A percentile compares a stretch with the other conserved stretches of the same genome.
These are phyloP conservation scores for Heptranchias perlo DNA, from an alignment of 2,113 vertebrate species.

Conservation along the genomic window DNA sequence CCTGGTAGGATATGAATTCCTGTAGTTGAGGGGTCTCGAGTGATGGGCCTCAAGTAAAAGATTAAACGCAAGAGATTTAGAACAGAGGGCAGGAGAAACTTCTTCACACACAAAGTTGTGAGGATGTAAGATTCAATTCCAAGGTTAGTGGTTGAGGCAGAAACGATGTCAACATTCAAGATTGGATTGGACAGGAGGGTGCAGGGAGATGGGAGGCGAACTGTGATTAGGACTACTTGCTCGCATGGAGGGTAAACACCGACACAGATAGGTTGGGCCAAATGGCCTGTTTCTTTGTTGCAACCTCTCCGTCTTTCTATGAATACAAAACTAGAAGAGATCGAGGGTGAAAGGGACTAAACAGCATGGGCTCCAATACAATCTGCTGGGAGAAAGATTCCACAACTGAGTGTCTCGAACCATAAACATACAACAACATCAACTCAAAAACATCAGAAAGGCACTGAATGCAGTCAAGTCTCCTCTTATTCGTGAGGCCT, in stretches of 20 bases:
- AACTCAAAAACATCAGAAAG: not conserved
- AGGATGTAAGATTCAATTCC: no score
- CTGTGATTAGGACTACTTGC: not conserved
- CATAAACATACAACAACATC: not conserved
- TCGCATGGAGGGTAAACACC: not conserved
- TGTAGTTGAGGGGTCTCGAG: not conserved
- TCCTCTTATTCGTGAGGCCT: constrained; percentile 75
- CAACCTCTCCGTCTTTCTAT: not conserved
- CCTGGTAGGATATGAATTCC: no score
- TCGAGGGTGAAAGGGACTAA: not conserved
- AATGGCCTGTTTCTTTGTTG: not conserved
- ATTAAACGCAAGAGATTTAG: not conserved
- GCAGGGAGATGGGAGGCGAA: not conserved
- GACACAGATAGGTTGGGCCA: not conserved
- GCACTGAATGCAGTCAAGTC: not conserved
- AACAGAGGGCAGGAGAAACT: not conserved
- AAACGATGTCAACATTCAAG: not conserved
- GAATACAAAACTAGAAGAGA: not conserved
- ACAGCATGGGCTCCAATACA: not conserved
- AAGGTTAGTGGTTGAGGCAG: not conserved
- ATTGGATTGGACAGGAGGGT: not conserved
- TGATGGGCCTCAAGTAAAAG: not conserved
- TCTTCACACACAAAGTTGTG: not conserved
- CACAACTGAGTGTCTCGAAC: not conserved
- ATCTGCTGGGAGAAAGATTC: not conserved